Percentiles rank a stretch among this genome's conserved stretches.
Evolutionary conservation across 2,888 invertebrate genomes (phyloP).

Genomic region (Morpho deidamia): DNA sequence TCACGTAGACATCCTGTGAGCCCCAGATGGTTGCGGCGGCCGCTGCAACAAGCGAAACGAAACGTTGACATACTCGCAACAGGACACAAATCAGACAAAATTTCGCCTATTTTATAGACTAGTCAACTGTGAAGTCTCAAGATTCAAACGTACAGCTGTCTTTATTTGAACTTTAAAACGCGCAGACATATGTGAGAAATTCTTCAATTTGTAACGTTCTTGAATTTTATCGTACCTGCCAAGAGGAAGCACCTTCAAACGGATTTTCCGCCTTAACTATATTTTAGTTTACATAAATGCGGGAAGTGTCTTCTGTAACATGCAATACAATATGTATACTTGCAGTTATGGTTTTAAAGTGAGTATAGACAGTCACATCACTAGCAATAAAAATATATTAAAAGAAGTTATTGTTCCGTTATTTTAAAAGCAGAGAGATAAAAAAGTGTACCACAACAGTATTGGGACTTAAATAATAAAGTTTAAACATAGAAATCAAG

Average conservation of each 20-base stretch:
- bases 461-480: too few relatives aligned
- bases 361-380: too few relatives aligned
- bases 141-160: slow-evolving; percentile 23
- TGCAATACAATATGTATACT: background rate
- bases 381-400: too few relatives aligned
- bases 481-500: too few relatives aligned
- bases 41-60: slow-evolving; percentile 79
- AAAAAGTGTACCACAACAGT: too few relatives aligned
- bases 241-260: background rate
- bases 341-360: too few relatives aligned
- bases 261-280: background rate
- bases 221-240: background rate
- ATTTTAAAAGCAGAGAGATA: too few relatives aligned
- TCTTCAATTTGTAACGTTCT: slow-evolving; percentile 12
- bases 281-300: background rate
- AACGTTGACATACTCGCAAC: slow-evolving; percentile 28
- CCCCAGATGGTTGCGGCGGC: slow-evolving; percentile 92
- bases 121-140: slow-evolving; percentile 20
- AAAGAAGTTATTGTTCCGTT: too few relatives aligned
- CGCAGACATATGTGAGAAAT: slow-evolving; percentile 11
- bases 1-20: slow-evolving; percentile 91
- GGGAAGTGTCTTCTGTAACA: background rate
- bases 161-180: slow-evolving; percentile 11
- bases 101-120: slow-evolving; percentile 7
- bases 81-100: slow-evolving; percentile 5